Evolutionary conservation across 2,797 vertebrate species (phyloP).

Genomic region (Fistularia commersonii): DNA sequence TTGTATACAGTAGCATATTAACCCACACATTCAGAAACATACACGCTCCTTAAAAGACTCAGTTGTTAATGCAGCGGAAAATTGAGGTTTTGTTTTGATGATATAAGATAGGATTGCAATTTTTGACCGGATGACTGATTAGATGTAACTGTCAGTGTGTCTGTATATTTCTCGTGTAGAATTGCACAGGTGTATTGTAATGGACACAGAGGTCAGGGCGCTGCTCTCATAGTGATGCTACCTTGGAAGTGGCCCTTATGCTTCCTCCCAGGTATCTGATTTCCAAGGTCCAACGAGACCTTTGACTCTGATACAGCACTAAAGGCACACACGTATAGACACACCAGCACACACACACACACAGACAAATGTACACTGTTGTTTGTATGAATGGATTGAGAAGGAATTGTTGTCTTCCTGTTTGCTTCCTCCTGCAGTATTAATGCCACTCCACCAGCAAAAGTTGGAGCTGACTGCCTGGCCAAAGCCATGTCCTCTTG

Average conservation of each 20-base stretch:
- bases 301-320: slow-evolving; percentile 56
- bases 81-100: slow-evolving; percentile 29
- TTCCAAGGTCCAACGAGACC: slow-evolving; percentile 56
- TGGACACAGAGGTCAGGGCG: slow-evolving; percentile 48
- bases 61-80: slow-evolving; percentile 44
- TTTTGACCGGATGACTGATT: slow-evolving; percentile 57
- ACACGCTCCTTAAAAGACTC: slow-evolving; percentile 18
- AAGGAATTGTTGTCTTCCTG: slow-evolving; percentile 67
- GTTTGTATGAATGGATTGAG: slow-evolving; percentile 51
- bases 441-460: slow-evolving; percentile 69
- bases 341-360: slow-evolving; percentile 12
- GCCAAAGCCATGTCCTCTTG: slow-evolving; percentile 63
- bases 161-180: slow-evolving; percentile 41
- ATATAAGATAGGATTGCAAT: too few species aligned
- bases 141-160: slow-evolving; percentile 40
- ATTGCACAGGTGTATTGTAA: slow-evolving; percentile 18
- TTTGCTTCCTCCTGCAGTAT: slow-evolving; percentile 76
- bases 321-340: slow-evolving; percentile 17
- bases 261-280: slow-evolving; percentile 60
- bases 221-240: slow-evolving; percentile 45
- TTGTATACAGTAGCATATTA: slow-evolving; percentile 29
- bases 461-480: slow-evolving; percentile 62
- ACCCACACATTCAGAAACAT: slow-evolving; percentile 14
- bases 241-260: slow-evolving; percentile 59
- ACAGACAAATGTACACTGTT: slow-evolving; percentile 11